Base-by-base conservation (phyloP, 2,888 invertebrate genomes). In the Tortricodes alternella region DNA sequence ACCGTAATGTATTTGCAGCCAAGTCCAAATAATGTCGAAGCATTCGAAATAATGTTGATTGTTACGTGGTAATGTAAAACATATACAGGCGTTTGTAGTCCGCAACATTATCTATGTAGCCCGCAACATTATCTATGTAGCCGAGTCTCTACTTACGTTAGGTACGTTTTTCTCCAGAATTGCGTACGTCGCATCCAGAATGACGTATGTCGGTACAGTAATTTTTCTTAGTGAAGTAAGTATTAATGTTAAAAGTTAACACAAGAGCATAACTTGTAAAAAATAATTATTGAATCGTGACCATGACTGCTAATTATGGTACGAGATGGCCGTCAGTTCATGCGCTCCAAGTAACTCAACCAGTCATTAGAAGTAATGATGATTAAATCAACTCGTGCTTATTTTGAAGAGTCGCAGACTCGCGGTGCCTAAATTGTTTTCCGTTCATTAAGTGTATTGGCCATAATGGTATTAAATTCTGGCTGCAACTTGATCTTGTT, bases 401-500 rank as follows among this genome's bases (percentile, higher is more conserved):
- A 13, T 32, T 3, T n/a, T 21, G 19, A n/a, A n/a, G n/a, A n/a
- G n/a, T n/a, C n/a, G n/a, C n/a, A n/a, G 13, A 37, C 16, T 16
- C 7, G 3, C 7, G 7, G 15, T n/a, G n/a, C 23, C 3, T 32
- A 18, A 46, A 29, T 18, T 3, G 7, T 13, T 24, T 18, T 9
- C 15, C 16, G n/a, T 39, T 21, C 3, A 27, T 23, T 46, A 3
- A 2, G n/a, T 5, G n/a, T 2, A 0, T 44, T 35, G 15, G 18
- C 15, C n/a, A 32, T 46, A 39, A 53, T 13, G 3, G 18, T 38
- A 32, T 46, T 16, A 46, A 46, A 46, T 41, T 53, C 32, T 13
- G 9, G 23, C 27, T 53, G 29, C 15, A 27, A 29, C 13, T 24
- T 2, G 13, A 44, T 7, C n/a, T 27, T 2, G 13, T 15, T 29